A percentile compares a stretch with the other conserved stretches of the same genome.
Evolutionary conservation across 2,888 invertebrate genomes (phyloP).

Genomic region (Rhagophthalmus giganteus): DNA sequence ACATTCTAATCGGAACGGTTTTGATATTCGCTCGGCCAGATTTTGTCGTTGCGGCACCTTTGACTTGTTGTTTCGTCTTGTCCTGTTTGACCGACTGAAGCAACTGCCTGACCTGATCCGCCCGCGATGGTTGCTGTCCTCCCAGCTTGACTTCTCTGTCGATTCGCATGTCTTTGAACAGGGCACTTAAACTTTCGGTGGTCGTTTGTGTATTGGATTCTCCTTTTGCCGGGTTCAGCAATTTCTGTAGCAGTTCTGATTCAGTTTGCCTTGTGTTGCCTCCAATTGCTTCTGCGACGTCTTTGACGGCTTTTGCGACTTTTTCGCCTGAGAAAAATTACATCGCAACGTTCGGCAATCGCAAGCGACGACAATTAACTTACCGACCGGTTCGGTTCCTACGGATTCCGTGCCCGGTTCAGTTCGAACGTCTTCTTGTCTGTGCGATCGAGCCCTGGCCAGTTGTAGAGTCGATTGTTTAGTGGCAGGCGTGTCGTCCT

Average conservation of each 20-base stretch:
- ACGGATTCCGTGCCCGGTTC: too few species aligned
- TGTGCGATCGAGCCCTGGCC: too few species aligned
- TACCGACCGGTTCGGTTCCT: too few species aligned
- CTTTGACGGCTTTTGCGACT: slow-evolving; percentile 67
- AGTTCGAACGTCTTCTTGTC: too few species aligned
- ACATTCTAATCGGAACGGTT: too few species aligned
- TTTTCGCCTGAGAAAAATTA: slow-evolving; percentile 44
- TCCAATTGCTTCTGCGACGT: slow-evolving; percentile 71
- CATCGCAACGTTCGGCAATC: too few species aligned
- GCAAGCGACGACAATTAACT: too few species aligned
- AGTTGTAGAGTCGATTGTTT: too few species aligned
- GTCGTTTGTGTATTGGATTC: slow-evolving; percentile 10
- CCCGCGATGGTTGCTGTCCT: slow-evolving; percentile 55
- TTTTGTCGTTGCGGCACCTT: too few species aligned
- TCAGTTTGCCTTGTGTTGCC: slow-evolving; percentile 72
- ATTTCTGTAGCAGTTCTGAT: slow-evolving; percentile 71
- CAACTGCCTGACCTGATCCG: slow-evolving; percentile 60
- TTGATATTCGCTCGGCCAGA: too few species aligned
- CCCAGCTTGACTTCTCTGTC: slow-evolving; percentile 60
- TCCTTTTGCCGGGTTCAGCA: slow-evolving; percentile 58
- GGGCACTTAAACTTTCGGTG: slow-evolving; percentile 60
- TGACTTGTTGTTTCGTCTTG: too few species aligned
- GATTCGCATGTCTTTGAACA: slow-evolving; percentile 78
- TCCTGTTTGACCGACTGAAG: slow-evolving; percentile 51
- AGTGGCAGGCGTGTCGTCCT: too few species aligned